A percentile compares a stretch with the other conserved stretches of the same genome.
Conservation (phyloP, 2,797 vertebrate species). For the Hemibagrus guttatus region DNA sequence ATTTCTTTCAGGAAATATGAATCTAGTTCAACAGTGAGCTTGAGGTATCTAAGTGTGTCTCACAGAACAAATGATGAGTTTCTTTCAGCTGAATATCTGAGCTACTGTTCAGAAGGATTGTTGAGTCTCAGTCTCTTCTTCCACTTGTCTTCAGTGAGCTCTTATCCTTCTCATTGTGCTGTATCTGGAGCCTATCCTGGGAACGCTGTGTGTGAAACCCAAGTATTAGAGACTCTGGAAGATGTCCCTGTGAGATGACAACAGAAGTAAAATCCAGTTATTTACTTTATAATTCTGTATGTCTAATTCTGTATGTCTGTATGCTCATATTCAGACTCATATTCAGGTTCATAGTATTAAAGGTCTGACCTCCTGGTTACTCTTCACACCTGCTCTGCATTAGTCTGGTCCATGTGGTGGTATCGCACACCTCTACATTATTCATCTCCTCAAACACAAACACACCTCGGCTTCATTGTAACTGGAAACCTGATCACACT, state of each 20-base stretch:
- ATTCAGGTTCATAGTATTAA: not conserved
- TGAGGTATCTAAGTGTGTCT: not conserved
- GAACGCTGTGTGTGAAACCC: not conserved
- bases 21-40: not conserved
- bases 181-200: not conserved
- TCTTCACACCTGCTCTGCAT: not conserved
- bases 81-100: not conserved
- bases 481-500: not conserved
- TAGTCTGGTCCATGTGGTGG: not conserved
- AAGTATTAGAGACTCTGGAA: not conserved
- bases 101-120: not conserved
- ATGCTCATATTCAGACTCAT: not conserved
- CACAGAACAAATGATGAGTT: not conserved
- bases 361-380: not conserved
- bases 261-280: not conserved
- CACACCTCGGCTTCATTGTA: not conserved
- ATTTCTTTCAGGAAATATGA: not conserved
- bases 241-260: not conserved
- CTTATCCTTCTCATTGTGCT: not conserved
- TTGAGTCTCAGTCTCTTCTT: not conserved
- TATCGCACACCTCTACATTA: constrained; percentile 3
- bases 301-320: not conserved
- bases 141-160: not conserved
- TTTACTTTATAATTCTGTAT: not conserved
- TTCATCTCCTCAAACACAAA: not conserved